Base-by-base conservation (phyloP, 2,113 vertebrate genomes). In the Oncorhynchus mykiss region DNA sequence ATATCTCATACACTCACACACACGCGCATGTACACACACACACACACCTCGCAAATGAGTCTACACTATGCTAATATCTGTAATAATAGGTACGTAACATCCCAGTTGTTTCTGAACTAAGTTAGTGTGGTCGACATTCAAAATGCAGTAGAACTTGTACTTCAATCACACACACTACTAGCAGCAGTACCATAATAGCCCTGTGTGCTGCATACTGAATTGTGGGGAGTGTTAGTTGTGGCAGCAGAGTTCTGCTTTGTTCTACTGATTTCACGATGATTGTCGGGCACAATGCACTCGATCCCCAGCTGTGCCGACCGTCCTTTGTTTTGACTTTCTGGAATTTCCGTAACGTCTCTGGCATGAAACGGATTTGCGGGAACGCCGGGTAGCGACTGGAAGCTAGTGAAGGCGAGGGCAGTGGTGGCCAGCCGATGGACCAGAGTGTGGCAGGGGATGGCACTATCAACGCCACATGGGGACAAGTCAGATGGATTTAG, bases 291-390 rank as follows among this genome's bases (percentile, higher is more conserved):
- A 87, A 77, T 83, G 78, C 72, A 20, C 76, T 82, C 71, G 39
- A 81, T 84, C 83, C 85, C 34, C 81, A 75, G 88, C 87, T 80
- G 77, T 78, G 85, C 82, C 78, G 83, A 84, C 84, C 70, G 8
- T 80, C 80, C 87, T 91, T 89, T 87, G 88, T 90, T 87, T 88
- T 75, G 68, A 74, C 74, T 77, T 82, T 83, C 68, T 71, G 39
- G 39, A 45, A 45, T 45, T 45, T 45, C 9, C 39, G 2, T 45
- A 82, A 79, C 22, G 4, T 67, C 71, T 77, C 82, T 81, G 83
- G 79, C 80, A 84, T 89, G 84, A 90, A 90, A 89, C 85, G 71
- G 86, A 92, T 91, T 90, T 90, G 3, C 4, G 12, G 3, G 14
- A 18, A 54, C 0, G 51, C 51, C 0, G 12, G 16, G 51, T 54